phyloP scores from a whole-genome alignment of 2,797 vertebrate genomes.

The Syngnathus rostellatus region DNA sequence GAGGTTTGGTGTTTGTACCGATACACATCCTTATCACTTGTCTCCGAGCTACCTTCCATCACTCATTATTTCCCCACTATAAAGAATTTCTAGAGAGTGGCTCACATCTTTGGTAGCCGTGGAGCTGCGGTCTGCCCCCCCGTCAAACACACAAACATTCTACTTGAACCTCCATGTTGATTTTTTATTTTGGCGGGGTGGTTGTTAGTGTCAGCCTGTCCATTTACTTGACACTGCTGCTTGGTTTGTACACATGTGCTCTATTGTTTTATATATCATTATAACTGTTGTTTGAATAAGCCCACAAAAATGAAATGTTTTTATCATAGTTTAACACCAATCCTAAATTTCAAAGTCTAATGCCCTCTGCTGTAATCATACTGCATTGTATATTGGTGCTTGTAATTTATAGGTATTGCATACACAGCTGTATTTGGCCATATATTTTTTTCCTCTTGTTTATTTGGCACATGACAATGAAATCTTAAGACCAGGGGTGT shows the following conservation, averaged over 20 bases:
- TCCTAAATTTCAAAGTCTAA: too few species aligned
- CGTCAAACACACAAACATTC: not conserved
- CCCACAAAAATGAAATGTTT: too few species aligned
- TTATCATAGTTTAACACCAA: too few species aligned
- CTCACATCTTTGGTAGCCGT: constrained; percentile 4
- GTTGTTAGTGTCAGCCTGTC: constrained; percentile 27
- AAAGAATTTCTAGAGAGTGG: not conserved
- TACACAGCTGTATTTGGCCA: too few species aligned
- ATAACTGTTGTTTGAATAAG: too few species aligned
- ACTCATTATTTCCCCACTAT: constrained; percentile 13
- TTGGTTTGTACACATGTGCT: not conserved
- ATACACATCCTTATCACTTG: constrained; percentile 15
- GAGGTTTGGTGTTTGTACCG: constrained; percentile 10
- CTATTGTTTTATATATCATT: too few species aligned
- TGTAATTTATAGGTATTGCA: too few species aligned
- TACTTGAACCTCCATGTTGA: constrained; percentile 21
- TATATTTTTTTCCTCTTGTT: too few species aligned
- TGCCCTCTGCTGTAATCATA: too few species aligned
- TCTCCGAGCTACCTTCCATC: constrained; percentile 19
- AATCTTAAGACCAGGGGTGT: too few species aligned
- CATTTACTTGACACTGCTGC: not conserved
- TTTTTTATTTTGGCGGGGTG: constrained; percentile 33
- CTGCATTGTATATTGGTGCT: too few species aligned
- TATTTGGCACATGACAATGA: too few species aligned
- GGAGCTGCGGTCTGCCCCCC: not conserved